Evolutionary conservation across 2,113 vertebrate species (phyloP).

Genomic region (Tringa solitaria): DNA sequence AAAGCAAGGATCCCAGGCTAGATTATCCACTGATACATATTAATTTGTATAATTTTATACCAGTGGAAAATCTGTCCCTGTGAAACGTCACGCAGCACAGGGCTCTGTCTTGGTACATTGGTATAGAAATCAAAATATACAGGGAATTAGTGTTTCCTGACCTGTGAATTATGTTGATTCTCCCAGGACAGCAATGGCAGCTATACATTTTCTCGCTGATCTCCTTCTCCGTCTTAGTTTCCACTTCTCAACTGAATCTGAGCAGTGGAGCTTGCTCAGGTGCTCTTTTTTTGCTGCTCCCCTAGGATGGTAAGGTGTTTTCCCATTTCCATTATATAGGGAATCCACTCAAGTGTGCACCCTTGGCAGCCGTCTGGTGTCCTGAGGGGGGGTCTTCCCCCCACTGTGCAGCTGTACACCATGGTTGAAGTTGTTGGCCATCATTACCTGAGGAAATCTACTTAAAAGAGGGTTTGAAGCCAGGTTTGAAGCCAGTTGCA

Average conservation of each 20-base stretch:
- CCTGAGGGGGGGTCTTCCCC: neutral
- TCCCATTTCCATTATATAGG: neutral
- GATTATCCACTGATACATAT: neutral
- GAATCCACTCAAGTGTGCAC: neutral
- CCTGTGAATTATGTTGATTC: neutral
- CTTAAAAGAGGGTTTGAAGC: neutral
- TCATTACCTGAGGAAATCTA: neutral
- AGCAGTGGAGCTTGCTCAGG: neutral
- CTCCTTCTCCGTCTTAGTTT: neutral
- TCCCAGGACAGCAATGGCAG: neutral
- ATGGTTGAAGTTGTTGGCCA: neutral
- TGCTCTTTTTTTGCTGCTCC: neutral
- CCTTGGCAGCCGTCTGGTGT: rapidly evolving
- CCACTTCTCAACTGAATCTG: neutral
- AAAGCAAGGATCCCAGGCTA: neutral
- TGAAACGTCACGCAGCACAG: neutral
- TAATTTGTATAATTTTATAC: neutral
- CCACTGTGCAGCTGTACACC: neutral
- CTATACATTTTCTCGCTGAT: neutral
- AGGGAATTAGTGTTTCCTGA: neutral
- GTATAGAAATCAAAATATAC: neutral
- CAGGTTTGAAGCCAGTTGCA: neutral
- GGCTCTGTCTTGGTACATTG: neutral
- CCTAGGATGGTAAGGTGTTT: neutral
- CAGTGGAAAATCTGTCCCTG: neutral